A percentile compares a stretch with the other conserved stretches of the same genome.
These are phyloP conservation scores for Phasianus colchicus DNA, from an alignment of 2,113 vertebrate genomes.

Conservation along the genomic window DNA sequence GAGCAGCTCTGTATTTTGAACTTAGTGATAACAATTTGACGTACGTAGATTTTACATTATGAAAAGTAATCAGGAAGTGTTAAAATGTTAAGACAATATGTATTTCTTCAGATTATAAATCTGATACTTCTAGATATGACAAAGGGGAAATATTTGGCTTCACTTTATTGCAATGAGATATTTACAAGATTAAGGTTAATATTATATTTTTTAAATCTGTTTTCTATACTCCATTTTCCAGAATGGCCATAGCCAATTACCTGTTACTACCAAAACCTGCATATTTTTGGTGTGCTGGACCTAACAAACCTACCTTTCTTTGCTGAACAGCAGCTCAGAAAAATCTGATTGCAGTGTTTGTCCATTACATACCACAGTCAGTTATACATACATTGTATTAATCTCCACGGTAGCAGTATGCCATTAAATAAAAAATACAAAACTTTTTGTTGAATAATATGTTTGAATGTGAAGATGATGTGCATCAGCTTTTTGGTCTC, in stretches of 20 bases:
- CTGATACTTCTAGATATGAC: background rate
- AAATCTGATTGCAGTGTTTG: background rate
- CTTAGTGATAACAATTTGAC: background rate
- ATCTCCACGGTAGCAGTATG: background rate
- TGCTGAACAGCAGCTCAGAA: background rate
- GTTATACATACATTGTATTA: background rate
- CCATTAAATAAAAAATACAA: background rate
- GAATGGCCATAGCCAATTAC: background rate
- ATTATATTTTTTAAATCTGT: background rate
- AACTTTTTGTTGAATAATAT: background rate
- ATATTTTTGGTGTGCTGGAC: background rate
- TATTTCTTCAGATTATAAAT: background rate
- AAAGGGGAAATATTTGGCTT: background rate
- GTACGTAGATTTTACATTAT: background rate
- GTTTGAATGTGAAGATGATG: background rate
- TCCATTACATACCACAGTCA: accelerated
- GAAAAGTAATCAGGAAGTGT: background rate
- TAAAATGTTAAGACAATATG: background rate
- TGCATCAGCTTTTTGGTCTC: background rate
- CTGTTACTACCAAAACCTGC: background rate
- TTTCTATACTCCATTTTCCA: background rate
- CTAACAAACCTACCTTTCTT: background rate
- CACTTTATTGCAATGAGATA: background rate
- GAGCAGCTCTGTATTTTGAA: background rate
- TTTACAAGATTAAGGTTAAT: background rate